Conservation (phyloP, 2,797 vertebrate genomes). For the Pangasius larnaudii region DNA sequence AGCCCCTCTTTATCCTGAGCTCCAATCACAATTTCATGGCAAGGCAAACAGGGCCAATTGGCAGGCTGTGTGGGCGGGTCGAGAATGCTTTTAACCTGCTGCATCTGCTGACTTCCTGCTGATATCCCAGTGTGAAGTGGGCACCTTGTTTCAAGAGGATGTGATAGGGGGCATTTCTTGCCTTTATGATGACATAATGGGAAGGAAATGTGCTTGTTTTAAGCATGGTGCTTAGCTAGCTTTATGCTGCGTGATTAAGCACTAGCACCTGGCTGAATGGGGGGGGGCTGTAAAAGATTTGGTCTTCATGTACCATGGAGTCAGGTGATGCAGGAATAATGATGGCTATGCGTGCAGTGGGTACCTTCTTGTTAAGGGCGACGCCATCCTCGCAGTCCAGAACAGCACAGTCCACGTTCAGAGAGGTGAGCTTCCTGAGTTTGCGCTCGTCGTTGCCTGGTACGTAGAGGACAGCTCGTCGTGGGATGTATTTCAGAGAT, state of each 20-base stretch:
- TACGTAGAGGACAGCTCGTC: conserved; percentile 93
- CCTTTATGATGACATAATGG: conserved; percentile 76
- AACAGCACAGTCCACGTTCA: conserved; percentile 91
- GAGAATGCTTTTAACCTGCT: conserved; percentile 84
- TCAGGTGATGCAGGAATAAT: conserved; percentile 40
- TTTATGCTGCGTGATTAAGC: conserved; percentile 75
- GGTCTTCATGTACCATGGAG: conserved; percentile 32
- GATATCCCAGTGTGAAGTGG: conserved; percentile 79
- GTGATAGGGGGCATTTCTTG: conserved; percentile 68
- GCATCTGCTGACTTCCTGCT: conserved; percentile 82
- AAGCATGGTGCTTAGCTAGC: conserved; percentile 76
- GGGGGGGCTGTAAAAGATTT: conserved; percentile 48
- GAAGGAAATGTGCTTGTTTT: conserved; percentile 77
- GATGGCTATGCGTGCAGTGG: not conserved
- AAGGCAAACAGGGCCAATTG: conserved; percentile 76
- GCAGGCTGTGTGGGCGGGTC: conserved; percentile 74
- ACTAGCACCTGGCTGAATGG: conserved; percentile 72
- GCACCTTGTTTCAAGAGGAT: conserved; percentile 83
- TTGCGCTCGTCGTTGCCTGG: conserved; percentile 95
- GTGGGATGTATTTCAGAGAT: conserved; percentile 84
- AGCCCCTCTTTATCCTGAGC: conserved; percentile 70
- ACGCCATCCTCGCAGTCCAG: conserved; percentile 98
- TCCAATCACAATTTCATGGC: conserved; percentile 83
- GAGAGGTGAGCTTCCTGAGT: conserved; percentile 86
- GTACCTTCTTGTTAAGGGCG: conserved; percentile 93